These are phyloP conservation scores for Leptopilina clavipes DNA, from an alignment of 1,140 invertebrate species.

Conservation along the genomic window DNA sequence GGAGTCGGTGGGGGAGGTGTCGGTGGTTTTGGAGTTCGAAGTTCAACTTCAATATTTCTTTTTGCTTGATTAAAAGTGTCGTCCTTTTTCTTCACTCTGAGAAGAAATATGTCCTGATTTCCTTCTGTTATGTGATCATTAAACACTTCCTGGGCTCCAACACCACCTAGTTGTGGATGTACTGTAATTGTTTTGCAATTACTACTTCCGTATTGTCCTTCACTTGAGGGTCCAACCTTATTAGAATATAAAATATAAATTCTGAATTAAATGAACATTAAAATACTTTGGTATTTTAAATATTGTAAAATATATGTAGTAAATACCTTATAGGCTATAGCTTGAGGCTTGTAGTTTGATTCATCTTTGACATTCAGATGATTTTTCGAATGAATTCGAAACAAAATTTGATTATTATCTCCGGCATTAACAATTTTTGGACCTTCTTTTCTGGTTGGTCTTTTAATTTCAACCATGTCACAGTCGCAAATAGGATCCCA, in stretches of 20 bases:
- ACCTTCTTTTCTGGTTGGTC: slow-evolving; percentile 57
- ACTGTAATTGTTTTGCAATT: slow-evolving; percentile 63
- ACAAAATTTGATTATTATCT: slow-evolving; percentile 66
- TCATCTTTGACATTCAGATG: slow-evolving; percentile 48
- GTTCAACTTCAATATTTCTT: slow-evolving; percentile 67
- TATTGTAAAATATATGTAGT: neutral
- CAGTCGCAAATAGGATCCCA: slow-evolving; percentile 69
- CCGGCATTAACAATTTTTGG: slow-evolving; percentile 64
- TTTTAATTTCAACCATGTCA: slow-evolving; percentile 65
- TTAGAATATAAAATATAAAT: slow-evolving; percentile 13
- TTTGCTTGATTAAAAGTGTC: slow-evolving; percentile 48
- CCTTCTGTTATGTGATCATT: slow-evolving; percentile 61
- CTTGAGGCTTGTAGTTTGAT: slow-evolving; percentile 25
- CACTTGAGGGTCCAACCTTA: slow-evolving; percentile 44
- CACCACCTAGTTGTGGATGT: slow-evolving; percentile 56
- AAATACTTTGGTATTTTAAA: neutral
- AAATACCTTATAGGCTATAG: slow-evolving; percentile 31
- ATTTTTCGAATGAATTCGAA: slow-evolving; percentile 59
- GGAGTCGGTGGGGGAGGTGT: slow-evolving; percentile 38
- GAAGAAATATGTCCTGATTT: slow-evolving; percentile 63
- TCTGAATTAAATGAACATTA: neutral
- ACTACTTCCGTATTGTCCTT: slow-evolving; percentile 48
- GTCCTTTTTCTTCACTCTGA: slow-evolving; percentile 65
- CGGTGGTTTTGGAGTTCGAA: slow-evolving; percentile 65
- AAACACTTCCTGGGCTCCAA: slow-evolving; percentile 61